Conservation (phyloP, 1,140 invertebrate species). For the Potamilus streckersoni region DNA sequence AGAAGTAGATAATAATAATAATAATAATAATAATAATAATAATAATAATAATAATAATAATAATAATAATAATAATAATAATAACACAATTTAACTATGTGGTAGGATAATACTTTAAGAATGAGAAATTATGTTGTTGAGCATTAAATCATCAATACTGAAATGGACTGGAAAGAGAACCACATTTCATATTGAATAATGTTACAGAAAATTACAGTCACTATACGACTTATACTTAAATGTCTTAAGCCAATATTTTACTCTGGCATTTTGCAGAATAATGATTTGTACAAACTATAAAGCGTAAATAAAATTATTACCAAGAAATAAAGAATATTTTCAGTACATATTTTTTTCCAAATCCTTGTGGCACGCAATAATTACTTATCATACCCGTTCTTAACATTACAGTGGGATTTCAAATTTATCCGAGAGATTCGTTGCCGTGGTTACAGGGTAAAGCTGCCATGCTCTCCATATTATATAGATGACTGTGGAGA, state of each 20-base stretch:
- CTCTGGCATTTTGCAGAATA: too few species aligned
- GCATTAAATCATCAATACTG: too few species aligned
- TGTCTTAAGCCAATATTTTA: too few species aligned
- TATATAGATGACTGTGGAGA: conserved; percentile 4
- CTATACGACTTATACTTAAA: too few species aligned
- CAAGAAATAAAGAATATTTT: too few species aligned
- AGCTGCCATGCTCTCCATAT: conserved; percentile 1
- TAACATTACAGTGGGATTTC: conserved; percentile 36
- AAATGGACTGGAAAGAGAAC: too few species aligned
- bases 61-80: conserved; percentile 28
- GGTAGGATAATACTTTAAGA: conserved; percentile 33
- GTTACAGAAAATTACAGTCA: too few species aligned
- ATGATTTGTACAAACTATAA: too few species aligned
- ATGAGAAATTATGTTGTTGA: too few species aligned
- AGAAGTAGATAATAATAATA: conserved; percentile 27
- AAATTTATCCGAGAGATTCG: conserved; percentile 33
- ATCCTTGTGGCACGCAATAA: conserved; percentile 1
- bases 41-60: conserved; percentile 31
- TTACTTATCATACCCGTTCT: conserved; percentile 7
- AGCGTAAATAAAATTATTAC: too few species aligned
- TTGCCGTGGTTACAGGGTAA: conserved; percentile 30
- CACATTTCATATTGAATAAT: too few species aligned
- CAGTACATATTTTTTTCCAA: too few species aligned
- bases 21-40: conserved; percentile 18
- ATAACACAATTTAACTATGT: conserved; percentile 39